Conservation (phyloP, 2,113 vertebrate species). For the Psittacus erithacus region DNA sequence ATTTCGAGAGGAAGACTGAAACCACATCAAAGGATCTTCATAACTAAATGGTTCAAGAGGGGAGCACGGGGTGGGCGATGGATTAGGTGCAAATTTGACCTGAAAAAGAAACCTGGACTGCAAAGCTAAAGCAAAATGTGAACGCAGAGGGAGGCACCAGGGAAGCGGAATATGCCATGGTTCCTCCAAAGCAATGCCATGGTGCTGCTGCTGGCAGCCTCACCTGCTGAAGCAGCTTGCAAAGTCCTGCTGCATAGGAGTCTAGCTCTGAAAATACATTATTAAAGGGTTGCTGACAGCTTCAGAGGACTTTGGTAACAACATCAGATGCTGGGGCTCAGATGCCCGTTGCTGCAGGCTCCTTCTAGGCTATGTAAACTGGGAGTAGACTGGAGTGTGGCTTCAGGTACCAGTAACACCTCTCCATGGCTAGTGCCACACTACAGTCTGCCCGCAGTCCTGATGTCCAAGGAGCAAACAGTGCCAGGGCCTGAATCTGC, state of each 20-base stretch:
- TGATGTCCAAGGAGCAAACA: neutral
- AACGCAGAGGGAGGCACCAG: neutral
- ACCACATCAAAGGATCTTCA: slow-evolving; percentile 7
- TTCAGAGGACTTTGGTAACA: neutral
- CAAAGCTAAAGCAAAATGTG: neutral
- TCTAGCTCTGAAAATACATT: neutral
- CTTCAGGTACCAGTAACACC: neutral
- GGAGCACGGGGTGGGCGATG: neutral
- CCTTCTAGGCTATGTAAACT: neutral
- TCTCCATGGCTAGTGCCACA: neutral
- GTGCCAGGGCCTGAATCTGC: neutral
- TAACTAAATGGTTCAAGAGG: neutral
- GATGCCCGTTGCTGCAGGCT: neutral
- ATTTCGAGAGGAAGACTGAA: slow-evolving; percentile 22
- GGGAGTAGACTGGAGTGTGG: neutral
- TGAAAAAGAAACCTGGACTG: neutral
- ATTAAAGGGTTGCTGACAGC: neutral
- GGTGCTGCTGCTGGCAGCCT: neutral
- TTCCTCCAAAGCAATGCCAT: neutral
- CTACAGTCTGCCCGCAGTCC: neutral
- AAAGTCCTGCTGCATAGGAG: neutral
- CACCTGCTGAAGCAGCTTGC: neutral
- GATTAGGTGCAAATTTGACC: neutral
- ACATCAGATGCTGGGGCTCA: neutral
- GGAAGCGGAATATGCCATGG: neutral